Evolutionary conservation across 1,140 invertebrate species (phyloP).

Genomic region (Diabrotica undecimpunctata): DNA sequence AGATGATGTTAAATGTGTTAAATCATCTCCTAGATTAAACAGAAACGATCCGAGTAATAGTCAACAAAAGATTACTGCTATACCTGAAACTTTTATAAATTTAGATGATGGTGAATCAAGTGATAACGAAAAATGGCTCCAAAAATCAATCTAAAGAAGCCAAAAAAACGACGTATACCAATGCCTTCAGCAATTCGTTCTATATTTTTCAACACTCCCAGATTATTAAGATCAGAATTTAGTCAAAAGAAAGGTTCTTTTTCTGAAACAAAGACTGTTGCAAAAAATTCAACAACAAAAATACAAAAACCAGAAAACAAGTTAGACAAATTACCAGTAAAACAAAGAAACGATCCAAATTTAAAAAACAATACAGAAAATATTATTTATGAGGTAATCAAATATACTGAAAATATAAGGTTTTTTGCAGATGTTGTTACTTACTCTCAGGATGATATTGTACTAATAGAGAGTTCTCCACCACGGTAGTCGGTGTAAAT

Average conservation of each 20-base stretch:
- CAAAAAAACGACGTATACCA: constrained; percentile 10
- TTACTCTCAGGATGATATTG: background rate
- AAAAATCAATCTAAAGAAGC: background rate
- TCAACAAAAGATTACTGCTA: background rate
- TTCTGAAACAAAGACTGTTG: background rate
- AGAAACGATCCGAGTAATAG: background rate
- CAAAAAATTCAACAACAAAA: constrained; percentile 5
- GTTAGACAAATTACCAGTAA: background rate
- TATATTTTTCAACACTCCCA: constrained; percentile 18
- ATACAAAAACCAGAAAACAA: background rate
- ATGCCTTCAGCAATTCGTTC: constrained; percentile 15
- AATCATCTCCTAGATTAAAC: constrained; percentile 11
- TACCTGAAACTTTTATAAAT: background rate
- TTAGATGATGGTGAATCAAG: background rate
- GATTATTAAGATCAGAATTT: constrained; percentile 15
- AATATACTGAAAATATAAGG: background rate
- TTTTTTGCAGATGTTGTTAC: background rate
- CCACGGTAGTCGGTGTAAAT: too few relatives aligned
- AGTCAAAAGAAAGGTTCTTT: constrained; percentile 7
- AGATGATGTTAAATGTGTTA: background rate
- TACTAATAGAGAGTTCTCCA: background rate
- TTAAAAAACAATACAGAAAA: constrained; percentile 6
- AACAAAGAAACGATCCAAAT: background rate
- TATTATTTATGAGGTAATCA: constrained; percentile 13
- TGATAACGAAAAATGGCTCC: background rate